Conservation (phyloP, 2,113 vertebrate species). For the Sceloporus undulatus region DNA sequence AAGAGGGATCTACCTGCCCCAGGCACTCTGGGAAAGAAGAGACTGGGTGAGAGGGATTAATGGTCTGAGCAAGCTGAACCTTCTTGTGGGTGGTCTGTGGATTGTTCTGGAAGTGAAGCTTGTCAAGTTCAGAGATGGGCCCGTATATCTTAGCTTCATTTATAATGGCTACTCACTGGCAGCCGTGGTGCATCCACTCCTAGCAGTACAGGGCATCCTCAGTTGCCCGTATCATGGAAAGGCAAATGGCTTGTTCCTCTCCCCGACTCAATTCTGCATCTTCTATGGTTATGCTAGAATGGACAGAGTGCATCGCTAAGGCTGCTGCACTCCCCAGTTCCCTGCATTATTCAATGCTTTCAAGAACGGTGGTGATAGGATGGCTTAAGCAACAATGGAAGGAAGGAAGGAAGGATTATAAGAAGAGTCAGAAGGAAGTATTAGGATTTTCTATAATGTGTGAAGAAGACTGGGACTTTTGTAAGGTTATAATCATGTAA, state of each 20-base stretch:
- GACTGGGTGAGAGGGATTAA: neutral
- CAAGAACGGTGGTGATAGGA: too few relatives aligned
- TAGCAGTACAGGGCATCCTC: neutral
- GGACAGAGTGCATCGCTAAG: too few relatives aligned
- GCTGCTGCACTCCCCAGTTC: too few relatives aligned
- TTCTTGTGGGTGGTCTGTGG: neutral
- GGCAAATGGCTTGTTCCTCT: neutral
- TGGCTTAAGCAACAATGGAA: too few relatives aligned
- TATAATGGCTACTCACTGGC: neutral
- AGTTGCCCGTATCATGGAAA: neutral
- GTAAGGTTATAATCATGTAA: too few relatives aligned
- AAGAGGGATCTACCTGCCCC: neutral
- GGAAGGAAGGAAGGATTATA: too few relatives aligned
- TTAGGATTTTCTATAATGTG: too few relatives aligned
- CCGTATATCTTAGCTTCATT: neutral
- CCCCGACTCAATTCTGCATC: neutral
- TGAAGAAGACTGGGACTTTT: too few relatives aligned
- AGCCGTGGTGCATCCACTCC: neutral
- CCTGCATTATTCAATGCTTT: too few relatives aligned
- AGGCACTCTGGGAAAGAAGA: neutral
- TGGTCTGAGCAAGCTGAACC: neutral
- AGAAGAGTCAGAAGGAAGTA: too few relatives aligned
- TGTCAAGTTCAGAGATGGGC: neutral
- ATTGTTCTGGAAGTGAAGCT: neutral
- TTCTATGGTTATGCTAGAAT: too few relatives aligned